phyloP scores from a whole-genome alignment of 2,113 vertebrate species.

The Charina bottae region DNA sequence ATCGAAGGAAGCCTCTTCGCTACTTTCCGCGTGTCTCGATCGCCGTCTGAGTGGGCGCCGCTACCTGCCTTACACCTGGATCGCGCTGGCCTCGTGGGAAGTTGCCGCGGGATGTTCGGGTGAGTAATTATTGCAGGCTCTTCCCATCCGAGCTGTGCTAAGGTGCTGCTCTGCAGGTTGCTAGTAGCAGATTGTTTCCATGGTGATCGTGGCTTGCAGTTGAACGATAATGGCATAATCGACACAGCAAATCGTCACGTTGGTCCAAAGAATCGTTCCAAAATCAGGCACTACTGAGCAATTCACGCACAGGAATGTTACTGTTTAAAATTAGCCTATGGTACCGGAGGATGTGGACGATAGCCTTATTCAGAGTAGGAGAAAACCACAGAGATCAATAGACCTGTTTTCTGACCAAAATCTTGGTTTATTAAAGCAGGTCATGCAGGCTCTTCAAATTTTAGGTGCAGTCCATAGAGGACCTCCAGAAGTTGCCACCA shows the following conservation, averaged over 20 bases:
- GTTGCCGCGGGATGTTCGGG: background rate
- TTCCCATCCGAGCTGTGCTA: background rate
- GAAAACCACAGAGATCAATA: background rate
- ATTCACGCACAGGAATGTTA: background rate
- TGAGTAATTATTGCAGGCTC: background rate
- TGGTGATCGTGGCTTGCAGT: background rate
- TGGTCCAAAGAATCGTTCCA: background rate
- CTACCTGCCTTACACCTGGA: background rate
- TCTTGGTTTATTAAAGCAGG: background rate
- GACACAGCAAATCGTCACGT: background rate
- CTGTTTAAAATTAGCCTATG: background rate
- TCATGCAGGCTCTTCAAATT: background rate
- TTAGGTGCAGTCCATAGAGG: background rate
- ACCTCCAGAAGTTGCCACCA: background rate
- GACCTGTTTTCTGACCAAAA: background rate
- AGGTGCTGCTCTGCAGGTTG: background rate
- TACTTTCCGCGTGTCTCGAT: background rate
- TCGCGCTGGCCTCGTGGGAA: background rate
- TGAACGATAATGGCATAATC: background rate
- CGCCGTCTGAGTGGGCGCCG: background rate
- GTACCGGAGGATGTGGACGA: background rate
- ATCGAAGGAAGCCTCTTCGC: background rate
- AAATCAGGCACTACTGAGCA: background rate
- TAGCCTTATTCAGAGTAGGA: background rate
- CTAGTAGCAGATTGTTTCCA: background rate